A percentile compares a stretch with the other conserved stretches of the same genome.
Conservation (phyloP, 2,888 invertebrate species). For the Cremastinae sp. region DNA sequence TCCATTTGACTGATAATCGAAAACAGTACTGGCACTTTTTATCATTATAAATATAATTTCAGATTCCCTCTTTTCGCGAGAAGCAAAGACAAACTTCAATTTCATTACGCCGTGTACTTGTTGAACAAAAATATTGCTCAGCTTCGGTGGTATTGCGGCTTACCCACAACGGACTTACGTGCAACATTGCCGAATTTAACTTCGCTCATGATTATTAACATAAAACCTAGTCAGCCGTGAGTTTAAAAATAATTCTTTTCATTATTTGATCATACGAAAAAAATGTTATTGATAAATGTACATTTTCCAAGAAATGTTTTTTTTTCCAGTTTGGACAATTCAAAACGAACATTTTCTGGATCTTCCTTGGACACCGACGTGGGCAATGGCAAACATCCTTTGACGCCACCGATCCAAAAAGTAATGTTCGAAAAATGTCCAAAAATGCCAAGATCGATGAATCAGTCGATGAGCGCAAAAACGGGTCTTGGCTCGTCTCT, state of each 20-base stretch:
- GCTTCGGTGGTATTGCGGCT: slow-evolving; percentile 88
- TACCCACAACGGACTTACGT: slow-evolving; percentile 87
- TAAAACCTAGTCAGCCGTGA: slow-evolving; percentile 76
- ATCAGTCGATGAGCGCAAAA: slow-evolving; percentile 73
- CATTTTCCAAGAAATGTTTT: slow-evolving; percentile 18
- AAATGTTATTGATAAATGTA: too few species aligned
- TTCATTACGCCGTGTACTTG: slow-evolving; percentile 94
- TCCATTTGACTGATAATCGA: slow-evolving; percentile 37
- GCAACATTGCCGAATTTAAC: slow-evolving; percentile 89
- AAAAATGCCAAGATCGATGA: slow-evolving; percentile 72
- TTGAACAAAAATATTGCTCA: slow-evolving; percentile 98
- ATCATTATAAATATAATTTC: slow-evolving; percentile 45
- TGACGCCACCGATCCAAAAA: slow-evolving; percentile 75
- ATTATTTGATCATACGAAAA: too few species aligned
- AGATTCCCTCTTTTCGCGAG: slow-evolving; percentile 93
- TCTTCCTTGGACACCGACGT: slow-evolving; percentile 77
- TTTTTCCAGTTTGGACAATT: slow-evolving; percentile 74
- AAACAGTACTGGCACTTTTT: slow-evolving; percentile 79
- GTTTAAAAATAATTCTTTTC: slow-evolving; percentile 46
- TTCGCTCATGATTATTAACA: slow-evolving; percentile 81
- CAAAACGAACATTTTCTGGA: slow-evolving; percentile 78
- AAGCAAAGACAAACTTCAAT: slow-evolving; percentile 89
- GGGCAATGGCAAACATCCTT: slow-evolving; percentile 70
- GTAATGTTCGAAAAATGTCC: slow-evolving; percentile 75
- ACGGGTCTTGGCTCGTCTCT: slow-evolving; percentile 76